phyloP scores from a whole-genome alignment of 2,888 invertebrate species.

The Linyphia triangularis region DNA sequence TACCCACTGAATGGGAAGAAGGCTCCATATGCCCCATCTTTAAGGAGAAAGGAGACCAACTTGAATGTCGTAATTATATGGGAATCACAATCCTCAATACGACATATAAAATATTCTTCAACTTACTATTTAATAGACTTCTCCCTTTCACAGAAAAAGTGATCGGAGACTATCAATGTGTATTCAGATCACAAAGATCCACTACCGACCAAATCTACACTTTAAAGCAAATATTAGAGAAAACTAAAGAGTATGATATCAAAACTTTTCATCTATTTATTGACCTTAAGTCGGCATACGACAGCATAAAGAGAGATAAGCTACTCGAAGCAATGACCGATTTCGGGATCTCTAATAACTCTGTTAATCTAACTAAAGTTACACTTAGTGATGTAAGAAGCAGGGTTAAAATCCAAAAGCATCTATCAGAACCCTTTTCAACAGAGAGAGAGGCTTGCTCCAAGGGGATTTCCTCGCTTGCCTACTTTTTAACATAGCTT shows the following conservation, averaged over 20 bases:
- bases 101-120: neutral
- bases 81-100: neutral
- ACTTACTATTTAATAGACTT: too few species aligned
- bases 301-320: neutral
- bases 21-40: neutral
- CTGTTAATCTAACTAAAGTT: neutral
- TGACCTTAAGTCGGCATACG: too few species aligned
- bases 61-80: neutral
- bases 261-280: neutral
- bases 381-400: neutral
- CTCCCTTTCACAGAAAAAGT: too few species aligned
- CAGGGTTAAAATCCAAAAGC: too few species aligned
- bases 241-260: constrained; percentile 2
- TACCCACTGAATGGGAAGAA: neutral
- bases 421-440: too few species aligned
- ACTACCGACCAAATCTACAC: neutral
- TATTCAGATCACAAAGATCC: constrained; percentile 10
- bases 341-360: neutral
- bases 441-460: too few species aligned
- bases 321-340: neutral
- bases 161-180: too few species aligned
- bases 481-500: too few species aligned
- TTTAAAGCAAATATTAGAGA: too few species aligned
- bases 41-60: neutral
- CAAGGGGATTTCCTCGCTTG: too few species aligned